Conservation (phyloP, 53 echinoderm and acorn worm genomes). For the Patiria pectinifera region DNA sequence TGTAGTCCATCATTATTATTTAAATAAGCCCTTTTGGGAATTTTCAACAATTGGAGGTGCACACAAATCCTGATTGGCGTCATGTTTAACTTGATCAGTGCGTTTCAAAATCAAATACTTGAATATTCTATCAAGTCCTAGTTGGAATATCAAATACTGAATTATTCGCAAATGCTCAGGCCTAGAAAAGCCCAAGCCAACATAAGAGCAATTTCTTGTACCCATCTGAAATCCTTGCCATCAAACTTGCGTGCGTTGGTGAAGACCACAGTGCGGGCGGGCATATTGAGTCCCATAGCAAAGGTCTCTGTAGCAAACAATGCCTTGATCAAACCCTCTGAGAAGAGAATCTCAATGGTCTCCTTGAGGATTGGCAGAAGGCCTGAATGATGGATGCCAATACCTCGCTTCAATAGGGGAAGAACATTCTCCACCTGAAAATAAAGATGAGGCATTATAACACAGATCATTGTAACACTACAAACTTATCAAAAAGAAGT, state of each 20-base stretch:
- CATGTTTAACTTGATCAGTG: too few relatives aligned
- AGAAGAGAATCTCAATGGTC: constrained; percentile 94
- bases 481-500: too few relatives aligned
- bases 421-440: constrained; percentile 92
- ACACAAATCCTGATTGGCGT: too few relatives aligned
- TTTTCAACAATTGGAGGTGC: too few relatives aligned
- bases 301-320: constrained; percentile 99
- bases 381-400: constrained; percentile 93
- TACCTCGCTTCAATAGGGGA: constrained; percentile 91
- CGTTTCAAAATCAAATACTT: too few relatives aligned
- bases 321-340: constrained; percentile 96
- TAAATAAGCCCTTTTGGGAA: too few relatives aligned
- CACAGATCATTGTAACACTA: too few relatives aligned
- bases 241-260: constrained; percentile 98
- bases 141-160: too few relatives aligned
- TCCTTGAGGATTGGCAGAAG: constrained; percentile 95
- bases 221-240: constrained; percentile 98
- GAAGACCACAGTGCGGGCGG: constrained; percentile 98
- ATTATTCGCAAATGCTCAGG: neutral
- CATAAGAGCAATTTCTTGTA: constrained; percentile 35
- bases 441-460: neutral
- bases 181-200: neutral
- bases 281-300: constrained; percentile 99
- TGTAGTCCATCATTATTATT: too few relatives aligned
- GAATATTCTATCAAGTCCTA: too few relatives aligned